Percentiles rank a stretch among this genome's conserved stretches.
Evolutionary conservation across 2,113 vertebrate genomes (phyloP).

Genomic region (Ahaetulla prasina): DNA sequence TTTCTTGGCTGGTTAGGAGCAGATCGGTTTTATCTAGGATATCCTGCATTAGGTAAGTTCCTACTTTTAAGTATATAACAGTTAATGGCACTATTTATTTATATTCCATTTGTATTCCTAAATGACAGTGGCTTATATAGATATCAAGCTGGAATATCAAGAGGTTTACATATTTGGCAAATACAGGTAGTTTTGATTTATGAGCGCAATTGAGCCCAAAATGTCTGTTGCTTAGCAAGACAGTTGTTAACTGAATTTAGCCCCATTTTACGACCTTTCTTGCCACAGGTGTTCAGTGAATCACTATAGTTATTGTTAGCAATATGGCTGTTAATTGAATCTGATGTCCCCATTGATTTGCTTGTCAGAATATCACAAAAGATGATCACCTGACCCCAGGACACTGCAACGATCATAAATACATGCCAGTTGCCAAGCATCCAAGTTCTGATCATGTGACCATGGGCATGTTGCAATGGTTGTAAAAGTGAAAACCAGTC

Average conservation of each 20-base stretch:
- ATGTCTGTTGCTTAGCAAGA: not conserved
- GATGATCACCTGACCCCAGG: not conserved
- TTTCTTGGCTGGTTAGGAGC: conserved; percentile 97
- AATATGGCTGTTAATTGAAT: not conserved
- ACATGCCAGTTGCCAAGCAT: not conserved
- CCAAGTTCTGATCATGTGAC: not conserved
- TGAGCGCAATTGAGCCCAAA: not conserved
- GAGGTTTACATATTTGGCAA: not conserved
- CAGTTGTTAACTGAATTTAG: not conserved
- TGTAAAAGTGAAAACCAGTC: not conserved
- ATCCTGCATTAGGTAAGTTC: conserved; percentile 90
- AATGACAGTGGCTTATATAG: not conserved
- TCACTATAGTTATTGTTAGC: not conserved
- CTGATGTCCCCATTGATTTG: not conserved
- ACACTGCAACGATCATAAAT: not conserved
- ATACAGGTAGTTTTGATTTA: not conserved
- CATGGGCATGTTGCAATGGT: not conserved
- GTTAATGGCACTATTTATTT: not conserved
- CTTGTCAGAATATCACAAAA: not conserved
- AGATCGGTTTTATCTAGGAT: conserved; percentile 96
- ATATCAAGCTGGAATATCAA: not conserved
- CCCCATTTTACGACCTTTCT: not conserved
- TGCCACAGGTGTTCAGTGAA: not conserved
- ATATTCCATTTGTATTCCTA: not conserved
- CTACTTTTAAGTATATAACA: conserved; percentile 10